phyloP scores from a whole-genome alignment of 2,797 vertebrate genomes.

The Hyperoplus immaculatus region DNA sequence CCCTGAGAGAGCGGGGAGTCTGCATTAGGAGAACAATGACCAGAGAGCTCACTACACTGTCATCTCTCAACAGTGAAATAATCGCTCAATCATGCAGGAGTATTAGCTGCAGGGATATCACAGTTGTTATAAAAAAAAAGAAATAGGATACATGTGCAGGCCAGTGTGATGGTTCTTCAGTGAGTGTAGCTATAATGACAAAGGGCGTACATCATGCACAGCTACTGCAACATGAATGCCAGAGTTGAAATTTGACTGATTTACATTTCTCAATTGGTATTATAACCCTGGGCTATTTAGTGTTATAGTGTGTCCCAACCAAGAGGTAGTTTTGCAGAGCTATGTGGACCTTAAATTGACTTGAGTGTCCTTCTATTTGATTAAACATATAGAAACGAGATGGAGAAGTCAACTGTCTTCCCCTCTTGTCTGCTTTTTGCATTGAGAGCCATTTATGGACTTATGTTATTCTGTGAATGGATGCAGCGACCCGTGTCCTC shows the following conservation, averaged over 20 bases:
- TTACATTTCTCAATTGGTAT: conserved; percentile 11
- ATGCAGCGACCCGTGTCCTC: background rate
- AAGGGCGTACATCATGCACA: background rate
- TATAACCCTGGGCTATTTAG: background rate
- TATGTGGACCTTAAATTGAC: conserved; percentile 20
- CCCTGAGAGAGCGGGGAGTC: conserved; percentile 48
- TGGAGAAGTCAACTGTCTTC: conserved; percentile 13
- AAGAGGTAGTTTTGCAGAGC: conserved; percentile 21
- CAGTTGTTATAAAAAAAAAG: conserved; percentile 29
- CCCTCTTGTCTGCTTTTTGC: background rate
- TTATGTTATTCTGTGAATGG: conserved; percentile 1
- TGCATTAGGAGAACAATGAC: conserved; percentile 55
- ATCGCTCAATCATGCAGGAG: conserved; percentile 51
- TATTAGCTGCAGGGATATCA: conserved; percentile 49
- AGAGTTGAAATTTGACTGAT: conserved; percentile 1
- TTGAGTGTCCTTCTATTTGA: conserved; percentile 12
- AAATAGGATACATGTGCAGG: conserved; percentile 2
- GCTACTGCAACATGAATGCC: background rate
- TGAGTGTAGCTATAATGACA: background rate
- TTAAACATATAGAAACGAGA: conserved; percentile 12
- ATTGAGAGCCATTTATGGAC: conserved; percentile 27
- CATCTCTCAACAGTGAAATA: conserved; percentile 54
- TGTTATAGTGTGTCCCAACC: background rate
- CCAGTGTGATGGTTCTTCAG: conserved; percentile 30
- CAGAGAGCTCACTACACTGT: conserved; percentile 44